phyloP scores from a whole-genome alignment of 2,888 invertebrate genomes.

The Oscheius onirici region DNA sequence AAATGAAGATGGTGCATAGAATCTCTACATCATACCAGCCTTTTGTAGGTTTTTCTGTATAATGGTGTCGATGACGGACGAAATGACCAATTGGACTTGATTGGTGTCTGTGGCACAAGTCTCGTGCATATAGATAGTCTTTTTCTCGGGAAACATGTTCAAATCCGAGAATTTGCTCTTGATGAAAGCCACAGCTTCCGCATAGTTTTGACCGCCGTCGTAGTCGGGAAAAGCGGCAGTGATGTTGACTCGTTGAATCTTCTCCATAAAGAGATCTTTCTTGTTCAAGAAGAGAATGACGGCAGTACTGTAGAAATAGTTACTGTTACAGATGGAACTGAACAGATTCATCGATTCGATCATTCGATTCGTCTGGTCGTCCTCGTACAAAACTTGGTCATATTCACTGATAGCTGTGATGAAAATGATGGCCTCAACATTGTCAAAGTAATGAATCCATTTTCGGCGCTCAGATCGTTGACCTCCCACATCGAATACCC shows the following conservation, averaged over 20 bases:
- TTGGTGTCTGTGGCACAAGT: slow-evolving; percentile 93
- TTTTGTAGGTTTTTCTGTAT: slow-evolving; percentile 71
- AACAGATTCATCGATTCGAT: slow-evolving; percentile 71
- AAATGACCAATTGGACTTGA: slow-evolving; percentile 70
- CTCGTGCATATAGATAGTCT: slow-evolving; percentile 99
- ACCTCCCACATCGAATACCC: slow-evolving; percentile 71
- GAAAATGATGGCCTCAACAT: slow-evolving; percentile 70
- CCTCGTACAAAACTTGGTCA: slow-evolving; percentile 71
- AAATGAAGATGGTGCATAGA: not conserved
- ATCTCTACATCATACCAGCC: slow-evolving; percentile 69
- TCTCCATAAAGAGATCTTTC: slow-evolving; percentile 70
- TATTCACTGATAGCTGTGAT: slow-evolving; percentile 71
- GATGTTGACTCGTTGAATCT: slow-evolving; percentile 70
- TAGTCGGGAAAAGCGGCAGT: slow-evolving; percentile 71
- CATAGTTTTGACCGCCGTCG: slow-evolving; percentile 88
- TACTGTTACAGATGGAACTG: slow-evolving; percentile 70
- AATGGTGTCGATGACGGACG: slow-evolving; percentile 69
- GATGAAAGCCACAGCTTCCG: slow-evolving; percentile 98
- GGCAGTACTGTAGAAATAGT: slow-evolving; percentile 69
- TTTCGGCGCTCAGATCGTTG: slow-evolving; percentile 69
- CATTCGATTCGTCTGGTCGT: slow-evolving; percentile 71
- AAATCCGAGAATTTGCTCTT: slow-evolving; percentile 99
- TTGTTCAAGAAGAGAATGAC: slow-evolving; percentile 71
- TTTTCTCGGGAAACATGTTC: slow-evolving; percentile 98
- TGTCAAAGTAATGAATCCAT: slow-evolving; percentile 71